These are phyloP conservation scores for Enteromius mattozi DNA, from an alignment of 2,797 vertebrate species.

Conservation along the genomic window DNA sequence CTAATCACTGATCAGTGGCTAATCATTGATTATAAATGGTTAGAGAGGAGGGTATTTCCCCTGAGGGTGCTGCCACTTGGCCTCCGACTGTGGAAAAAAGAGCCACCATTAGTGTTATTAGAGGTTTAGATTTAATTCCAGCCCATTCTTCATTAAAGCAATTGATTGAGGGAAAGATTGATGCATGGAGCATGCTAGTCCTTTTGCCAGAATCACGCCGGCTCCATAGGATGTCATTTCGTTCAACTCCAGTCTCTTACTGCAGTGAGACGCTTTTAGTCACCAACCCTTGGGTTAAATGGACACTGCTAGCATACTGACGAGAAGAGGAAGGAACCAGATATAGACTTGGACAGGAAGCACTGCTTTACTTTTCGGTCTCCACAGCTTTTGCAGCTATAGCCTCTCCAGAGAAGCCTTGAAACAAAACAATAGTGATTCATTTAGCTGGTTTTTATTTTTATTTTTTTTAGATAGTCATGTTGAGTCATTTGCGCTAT, in stretches of 20 bases:
- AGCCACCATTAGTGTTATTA: conserved; percentile 63
- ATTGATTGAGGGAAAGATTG: conserved; percentile 62
- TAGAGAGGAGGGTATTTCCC: conserved; percentile 51
- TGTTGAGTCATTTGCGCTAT: conserved; percentile 29
- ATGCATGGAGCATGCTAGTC: conserved; percentile 45
- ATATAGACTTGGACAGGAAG: conserved; percentile 20
- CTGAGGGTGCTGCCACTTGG: conserved; percentile 37
- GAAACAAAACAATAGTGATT: conserved; percentile 18
- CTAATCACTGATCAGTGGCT: conserved; percentile 59
- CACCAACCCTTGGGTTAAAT: conserved; percentile 43
- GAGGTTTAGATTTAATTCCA: conserved; percentile 61
- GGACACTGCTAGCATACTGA: conserved; percentile 42
- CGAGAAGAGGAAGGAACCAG: conserved; percentile 27
- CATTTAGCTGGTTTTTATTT: not conserved
- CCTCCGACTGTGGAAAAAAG: conserved; percentile 48
- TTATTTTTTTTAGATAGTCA: not conserved
- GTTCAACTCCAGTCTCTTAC: not conserved
- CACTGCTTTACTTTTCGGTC: conserved; percentile 6
- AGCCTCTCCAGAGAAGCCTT: conserved; percentile 6
- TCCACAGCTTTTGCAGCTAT: not conserved
- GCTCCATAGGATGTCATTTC: conserved; percentile 36
- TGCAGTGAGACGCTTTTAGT: conserved; percentile 36
- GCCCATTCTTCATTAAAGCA: conserved; percentile 60
- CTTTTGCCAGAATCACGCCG: conserved; percentile 12
- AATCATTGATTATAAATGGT: conserved; percentile 61